Base-by-base conservation (phyloP, 2,888 invertebrate species). In the Tanytarsus gracilentus region DNA sequence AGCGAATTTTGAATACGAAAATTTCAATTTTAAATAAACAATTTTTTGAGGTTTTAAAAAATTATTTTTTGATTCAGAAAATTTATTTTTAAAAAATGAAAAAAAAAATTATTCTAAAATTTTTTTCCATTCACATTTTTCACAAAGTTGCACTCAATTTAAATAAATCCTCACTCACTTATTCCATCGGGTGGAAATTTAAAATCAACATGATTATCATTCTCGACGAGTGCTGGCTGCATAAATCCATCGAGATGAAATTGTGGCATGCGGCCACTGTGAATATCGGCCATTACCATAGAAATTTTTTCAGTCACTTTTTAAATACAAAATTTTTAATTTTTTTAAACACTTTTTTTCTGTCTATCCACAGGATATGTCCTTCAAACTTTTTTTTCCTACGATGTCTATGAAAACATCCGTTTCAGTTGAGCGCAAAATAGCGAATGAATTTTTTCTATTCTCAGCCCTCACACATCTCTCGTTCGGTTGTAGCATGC, bases 261-360 rank as follows among this genome's bases (percentile, higher is more conserved):
- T 14, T 40, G 58, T 27, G 40, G 16, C 49, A 25, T 23, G 9
- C 21, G 44, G 26, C 49, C 49, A 40, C 23, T 18, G 9, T 44
- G 11, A 26, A 40, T 58, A 6, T 58, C 58, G 26, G 58, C 48
- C 58, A 58, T 58, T 23, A 58, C 58, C 58, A 58, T 58, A 27
- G 26, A 44, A 23, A 44, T 23, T 18, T 40, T 18, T 40, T 40
- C 6, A 33, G 11, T 5, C 2, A 11, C 9, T 33, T 33, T 33
- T 33, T 33, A 33, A 33, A 33, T 33, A 33, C 6, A 33, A 9
- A 33, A 33, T 5, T 33, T 33, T 33, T 33, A 11, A 11, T 4
- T 33, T n/a, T 33, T 29, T 29, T 7, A 29, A 29, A 29, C 9
- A 11, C 6, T 33, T 5, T 11, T 5, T 33, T 33, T 33, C 6